Percentiles rank a stretch among this genome's conserved stretches.
Conservation (phyloP, 2,888 invertebrate genomes). For the Strigamia maritima region DNA sequence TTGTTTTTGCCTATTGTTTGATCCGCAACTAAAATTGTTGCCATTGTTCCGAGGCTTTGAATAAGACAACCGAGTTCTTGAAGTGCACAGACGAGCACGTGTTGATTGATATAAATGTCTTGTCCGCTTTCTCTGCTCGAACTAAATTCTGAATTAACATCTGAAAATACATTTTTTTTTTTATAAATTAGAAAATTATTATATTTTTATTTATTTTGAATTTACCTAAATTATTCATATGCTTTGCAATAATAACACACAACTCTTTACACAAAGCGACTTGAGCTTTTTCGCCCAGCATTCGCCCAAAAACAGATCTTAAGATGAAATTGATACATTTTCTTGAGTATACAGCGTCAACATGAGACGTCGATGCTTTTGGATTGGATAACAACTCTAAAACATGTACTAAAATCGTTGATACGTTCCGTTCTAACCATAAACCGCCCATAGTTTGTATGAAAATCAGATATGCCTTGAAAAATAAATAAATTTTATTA, state of each 20-base stretch:
- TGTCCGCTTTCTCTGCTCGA: conserved; percentile 75
- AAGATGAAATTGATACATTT: conserved; percentile 96
- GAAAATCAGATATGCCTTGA: conserved; percentile 89
- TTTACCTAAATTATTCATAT: conserved; percentile 69
- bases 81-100: conserved; percentile 85
- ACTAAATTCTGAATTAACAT: conserved; percentile 86
- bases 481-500: conserved; percentile 12
- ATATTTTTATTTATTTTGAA: too few relatives aligned
- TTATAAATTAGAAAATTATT: not conserved
- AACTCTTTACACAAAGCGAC: conserved; percentile 92
- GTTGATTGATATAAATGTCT: conserved; percentile 85
- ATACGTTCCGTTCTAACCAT: conserved; percentile 92
- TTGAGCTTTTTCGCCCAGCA: conserved; percentile 96
- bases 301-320: conserved; percentile 83
- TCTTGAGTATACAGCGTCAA: conserved; percentile 94
- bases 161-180: too few relatives aligned
- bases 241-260: conserved; percentile 82
- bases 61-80: conserved; percentile 90
- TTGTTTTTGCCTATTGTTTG: conserved; percentile 67
- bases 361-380: conserved; percentile 91
- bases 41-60: conserved; percentile 88
- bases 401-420: conserved; percentile 79
- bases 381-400: conserved; percentile 89
- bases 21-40: conserved; percentile 83
- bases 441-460: conserved; percentile 87